Evolutionary conservation across 2,888 invertebrate species (phyloP), one percentile per base, ranked within the genome.

Genomic region (Papilio demoleus): DNA sequence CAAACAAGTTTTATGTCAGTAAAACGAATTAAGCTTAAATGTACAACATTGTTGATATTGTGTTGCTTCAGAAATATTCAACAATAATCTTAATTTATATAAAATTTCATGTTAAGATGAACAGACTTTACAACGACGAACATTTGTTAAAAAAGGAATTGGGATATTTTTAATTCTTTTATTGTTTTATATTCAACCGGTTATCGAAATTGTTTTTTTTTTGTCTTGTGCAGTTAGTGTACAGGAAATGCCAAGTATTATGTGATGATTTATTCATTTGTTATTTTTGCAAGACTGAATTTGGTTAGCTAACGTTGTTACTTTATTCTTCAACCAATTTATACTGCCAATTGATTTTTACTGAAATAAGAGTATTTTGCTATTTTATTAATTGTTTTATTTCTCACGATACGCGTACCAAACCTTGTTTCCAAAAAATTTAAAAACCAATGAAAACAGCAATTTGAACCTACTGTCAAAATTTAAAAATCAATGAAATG

Each of bases 351-450:
- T 70, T 31, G 56, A 53, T 70, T 62, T 63, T 70, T 63, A 67
- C 40, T 63, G 59, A 63, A 63, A 70, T 70, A 67, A 67, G 63
- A 70, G 63, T 67, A 70, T 70, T 66, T 67, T 66, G 66, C 70
- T 70, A 70, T 67, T 66, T 70, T 67, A 42, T 34, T 50, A 17
- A 59, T 58, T 17, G 66, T 70, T 67, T 70, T 60, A 64, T 70
- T 67, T 65, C 24, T 34, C 24, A 47, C 17, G n/a, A n/a, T n/a
- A n/a, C n/a, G n/a, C n/a, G n/a, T n/a, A n/a, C n/a, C n/a, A n/a
- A n/a, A n/a, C n/a, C n/a, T n/a, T n/a, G n/a, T n/a, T n/a, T n/a
- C n/a, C n/a, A n/a, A n/a, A n/a, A n/a, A n/a, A n/a, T n/a, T n/a
- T n/a, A n/a, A n/a, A n/a, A n/a, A n/a, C n/a, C n/a, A n/a, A n/a